Base-by-base conservation (phyloP, 2,888 invertebrate species). In the Pyrrhia umbra region DNA sequence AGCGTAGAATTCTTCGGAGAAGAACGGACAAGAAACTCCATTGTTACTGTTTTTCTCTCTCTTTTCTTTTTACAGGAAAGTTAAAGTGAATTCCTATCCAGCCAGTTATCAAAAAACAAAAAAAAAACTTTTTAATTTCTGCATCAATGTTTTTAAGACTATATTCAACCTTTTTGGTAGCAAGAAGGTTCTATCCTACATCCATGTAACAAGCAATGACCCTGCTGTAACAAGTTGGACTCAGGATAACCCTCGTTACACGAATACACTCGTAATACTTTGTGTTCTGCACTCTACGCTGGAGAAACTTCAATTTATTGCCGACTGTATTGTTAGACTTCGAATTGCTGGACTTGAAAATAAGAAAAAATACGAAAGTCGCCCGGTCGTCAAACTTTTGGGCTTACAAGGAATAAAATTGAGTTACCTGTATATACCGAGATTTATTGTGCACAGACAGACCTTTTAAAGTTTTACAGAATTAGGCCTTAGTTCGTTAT, bases 171-270 rank as follows among this genome's bases (percentile, higher is more conserved):
- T n/a, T n/a, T n/a, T n/a, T n/a, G n/a, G n/a, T n/a, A n/a, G n/a
- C n/a, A 27, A 27, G 15, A 61, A 34, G 18, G 42, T 30, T 25
- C 40, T 10, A 18, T 43, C 16, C 8, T 72, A 69, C 30, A 69
- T 73, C 75, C 69, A 45, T 61, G 70, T 74, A 47, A 27, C 23
- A 74, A 58, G 50, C 55, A 69, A 58, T 23, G 73, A 61, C 69
- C n/a, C 67, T 57, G 18, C 15, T 65, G 62, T 59, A 43, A 49
- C 62, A 68, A 52, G 43, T 40, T 45, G 56, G 43, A 74, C 45
- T 59, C 40, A 18, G 47, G 62, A 59, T 66, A 59, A 23, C 34
- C 20, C 59, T 60, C 39, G 61, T 75, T 64, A 66, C 57, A 42
- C 71, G 52, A 58, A 49, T 37, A 13, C 54, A 42, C 59, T 71